A percentile compares a stretch with the other conserved stretches of the same genome.
Conservation (phyloP, 2,888 invertebrate genomes). For the Omphaloscelis lunosa region DNA sequence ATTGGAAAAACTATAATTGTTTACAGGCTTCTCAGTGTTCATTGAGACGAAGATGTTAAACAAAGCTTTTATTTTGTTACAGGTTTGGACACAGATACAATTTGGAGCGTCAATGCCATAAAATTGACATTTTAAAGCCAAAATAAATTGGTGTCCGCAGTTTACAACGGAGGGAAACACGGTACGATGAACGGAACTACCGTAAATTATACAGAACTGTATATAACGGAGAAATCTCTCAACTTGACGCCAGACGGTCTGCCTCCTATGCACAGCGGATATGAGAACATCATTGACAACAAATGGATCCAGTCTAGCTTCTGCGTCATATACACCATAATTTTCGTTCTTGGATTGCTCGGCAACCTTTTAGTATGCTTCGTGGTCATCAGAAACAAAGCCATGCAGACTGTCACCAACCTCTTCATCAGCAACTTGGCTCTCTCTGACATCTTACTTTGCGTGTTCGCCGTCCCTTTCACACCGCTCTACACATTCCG, state of each 20-base stretch:
- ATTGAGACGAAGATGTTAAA: constrained; percentile 71
- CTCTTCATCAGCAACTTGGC: constrained; percentile 99
- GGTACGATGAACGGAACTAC: constrained; percentile 81
- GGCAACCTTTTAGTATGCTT: constrained; percentile 98
- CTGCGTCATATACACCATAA: constrained; percentile 94
- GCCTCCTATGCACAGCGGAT: constrained; percentile 72
- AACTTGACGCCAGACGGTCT: constrained; percentile 74
- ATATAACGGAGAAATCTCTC: constrained; percentile 72
- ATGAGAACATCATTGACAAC: constrained; percentile 92
- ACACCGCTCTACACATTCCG: constrained; percentile 98
- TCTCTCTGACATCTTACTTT: constrained; percentile 97
- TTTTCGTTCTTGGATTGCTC: constrained; percentile 96
- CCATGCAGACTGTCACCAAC: constrained; percentile 99
- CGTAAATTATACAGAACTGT: constrained; percentile 75
- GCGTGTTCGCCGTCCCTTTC: constrained; percentile 98
- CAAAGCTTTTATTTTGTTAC: constrained; percentile 84
- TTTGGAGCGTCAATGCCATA: constrained; percentile 76
- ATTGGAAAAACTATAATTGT: constrained; percentile 60
- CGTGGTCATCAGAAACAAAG: constrained; percentile 97
- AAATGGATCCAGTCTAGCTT: constrained; percentile 93
- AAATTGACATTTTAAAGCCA: constrained; percentile 77
- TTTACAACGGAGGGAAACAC: constrained; percentile 73
- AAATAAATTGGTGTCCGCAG: constrained; percentile 76
- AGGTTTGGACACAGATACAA: constrained; percentile 79
- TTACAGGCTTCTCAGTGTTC: constrained; percentile 42